A percentile compares a stretch with the other conserved stretches of the same genome.
Conservation (phyloP, 2,797 vertebrate genomes). For the Phataginus tricuspis region DNA sequence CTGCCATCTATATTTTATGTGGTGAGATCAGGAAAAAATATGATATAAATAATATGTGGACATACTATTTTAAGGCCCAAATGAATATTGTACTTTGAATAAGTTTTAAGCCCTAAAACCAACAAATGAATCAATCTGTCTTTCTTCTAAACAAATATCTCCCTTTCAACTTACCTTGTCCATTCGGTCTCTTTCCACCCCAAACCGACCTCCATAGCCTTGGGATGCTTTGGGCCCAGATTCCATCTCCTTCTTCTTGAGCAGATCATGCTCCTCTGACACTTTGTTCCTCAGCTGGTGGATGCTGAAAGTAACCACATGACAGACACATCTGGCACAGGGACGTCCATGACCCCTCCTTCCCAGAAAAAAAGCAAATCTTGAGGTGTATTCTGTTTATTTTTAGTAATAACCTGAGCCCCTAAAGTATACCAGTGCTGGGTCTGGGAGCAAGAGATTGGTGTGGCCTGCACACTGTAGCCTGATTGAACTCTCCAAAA, state of each 20-base stretch:
- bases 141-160: neutral
- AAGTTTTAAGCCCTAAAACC: constrained; percentile 24
- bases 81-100: neutral
- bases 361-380: neutral
- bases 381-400: neutral
- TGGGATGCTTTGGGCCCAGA: constrained; percentile 94
- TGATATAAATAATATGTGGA: neutral
- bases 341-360: neutral
- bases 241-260: constrained; percentile 93
- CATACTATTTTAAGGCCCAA: neutral
- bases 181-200: constrained; percentile 96
- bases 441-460: neutral
- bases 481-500: neutral
- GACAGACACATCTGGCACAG: neutral
- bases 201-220: constrained; percentile 97
- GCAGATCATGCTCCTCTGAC: constrained; percentile 91
- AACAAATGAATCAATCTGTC: neutral
- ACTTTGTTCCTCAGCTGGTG: constrained; percentile 92
- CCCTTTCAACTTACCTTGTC: constrained; percentile 91
- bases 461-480: neutral
- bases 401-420: neutral
- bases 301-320: constrained; percentile 81
- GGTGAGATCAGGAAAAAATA: neutral
- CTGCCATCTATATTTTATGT: neutral
- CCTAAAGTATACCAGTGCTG: neutral